Evolutionary conservation across 2,797 vertebrate species (phyloP).

Genomic region (Enteromius radiatus): DNA sequence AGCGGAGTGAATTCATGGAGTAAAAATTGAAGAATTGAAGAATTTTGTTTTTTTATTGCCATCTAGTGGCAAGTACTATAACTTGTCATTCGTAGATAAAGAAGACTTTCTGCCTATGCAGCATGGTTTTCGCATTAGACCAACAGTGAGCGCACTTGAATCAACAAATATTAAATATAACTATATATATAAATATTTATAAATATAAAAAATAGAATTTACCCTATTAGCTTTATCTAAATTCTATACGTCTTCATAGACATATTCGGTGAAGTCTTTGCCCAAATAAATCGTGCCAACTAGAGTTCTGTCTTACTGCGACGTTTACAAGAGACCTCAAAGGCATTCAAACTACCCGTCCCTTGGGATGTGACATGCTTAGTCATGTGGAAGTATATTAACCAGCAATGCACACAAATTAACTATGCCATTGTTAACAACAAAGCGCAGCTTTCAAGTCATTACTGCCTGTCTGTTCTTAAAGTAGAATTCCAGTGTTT

Average conservation of each 20-base stretch:
- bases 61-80: slow-evolving; percentile 11
- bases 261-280: background rate
- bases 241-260: background rate
- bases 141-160: background rate
- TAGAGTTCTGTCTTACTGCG: background rate
- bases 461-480: slow-evolving; percentile 13
- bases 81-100: background rate
- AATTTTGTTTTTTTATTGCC: slow-evolving; percentile 21
- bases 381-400: slow-evolving; percentile 49
- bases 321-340: slow-evolving; percentile 14
- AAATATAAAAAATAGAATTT: no score
- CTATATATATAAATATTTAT: no score
- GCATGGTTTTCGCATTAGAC: background rate
- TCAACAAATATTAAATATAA: background rate
- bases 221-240: background rate
- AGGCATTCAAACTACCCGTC: slow-evolving; percentile 19
- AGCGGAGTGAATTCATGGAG: background rate
- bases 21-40: background rate
- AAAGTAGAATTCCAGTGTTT: slow-evolving; percentile 4
- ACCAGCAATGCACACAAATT: slow-evolving; percentile 38
- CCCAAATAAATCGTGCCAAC: background rate
- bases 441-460: slow-evolving; percentile 35
- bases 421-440: background rate
- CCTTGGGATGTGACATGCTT: slow-evolving; percentile 41
- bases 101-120: background rate